phyloP scores from a whole-genome alignment of 2,797 vertebrate species.

The Novumbra hubbsi region DNA sequence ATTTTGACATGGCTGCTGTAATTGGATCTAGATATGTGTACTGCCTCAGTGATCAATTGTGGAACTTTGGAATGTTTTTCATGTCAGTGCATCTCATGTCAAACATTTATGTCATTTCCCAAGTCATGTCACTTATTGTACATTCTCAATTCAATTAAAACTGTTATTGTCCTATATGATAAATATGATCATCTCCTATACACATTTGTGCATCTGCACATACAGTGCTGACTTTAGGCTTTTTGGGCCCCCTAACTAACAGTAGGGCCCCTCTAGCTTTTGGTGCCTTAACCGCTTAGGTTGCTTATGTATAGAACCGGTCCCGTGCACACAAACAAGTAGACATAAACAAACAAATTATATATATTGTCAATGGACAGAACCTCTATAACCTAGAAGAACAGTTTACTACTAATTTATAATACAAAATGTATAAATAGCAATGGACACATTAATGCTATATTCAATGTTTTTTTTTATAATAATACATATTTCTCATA shows the following conservation, averaged over 20 bases:
- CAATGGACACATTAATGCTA: neutral
- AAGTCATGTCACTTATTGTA: neutral
- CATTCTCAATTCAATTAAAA: too few relatives aligned
- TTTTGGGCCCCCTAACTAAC: too few relatives aligned
- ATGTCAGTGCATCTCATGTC: neutral
- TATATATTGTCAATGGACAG: neutral
- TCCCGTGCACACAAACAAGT: neutral
- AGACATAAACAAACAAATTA: neutral
- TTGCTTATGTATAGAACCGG: too few relatives aligned
- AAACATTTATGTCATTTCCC: neutral
- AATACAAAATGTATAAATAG: neutral
- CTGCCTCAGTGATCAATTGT: neutral
- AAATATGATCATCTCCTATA: neutral
- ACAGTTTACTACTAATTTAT: conserved; percentile 1
- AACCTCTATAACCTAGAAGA: conserved; percentile 10
- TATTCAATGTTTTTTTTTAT: too few relatives aligned
- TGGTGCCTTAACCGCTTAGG: neutral
- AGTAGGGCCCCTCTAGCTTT: neutral
- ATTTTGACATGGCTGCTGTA: conserved; percentile 1
- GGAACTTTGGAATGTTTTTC: neutral
- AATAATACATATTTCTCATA: too few relatives aligned
- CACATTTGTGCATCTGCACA: neutral
- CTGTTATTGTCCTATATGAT: too few relatives aligned
- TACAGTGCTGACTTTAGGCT: too few relatives aligned
- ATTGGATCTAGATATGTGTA: conserved; percentile 10